These are phyloP conservation scores for Theropithecus gelada DNA, from an alignment of 2,113 vertebrate genomes.

Conservation along the genomic window DNA sequence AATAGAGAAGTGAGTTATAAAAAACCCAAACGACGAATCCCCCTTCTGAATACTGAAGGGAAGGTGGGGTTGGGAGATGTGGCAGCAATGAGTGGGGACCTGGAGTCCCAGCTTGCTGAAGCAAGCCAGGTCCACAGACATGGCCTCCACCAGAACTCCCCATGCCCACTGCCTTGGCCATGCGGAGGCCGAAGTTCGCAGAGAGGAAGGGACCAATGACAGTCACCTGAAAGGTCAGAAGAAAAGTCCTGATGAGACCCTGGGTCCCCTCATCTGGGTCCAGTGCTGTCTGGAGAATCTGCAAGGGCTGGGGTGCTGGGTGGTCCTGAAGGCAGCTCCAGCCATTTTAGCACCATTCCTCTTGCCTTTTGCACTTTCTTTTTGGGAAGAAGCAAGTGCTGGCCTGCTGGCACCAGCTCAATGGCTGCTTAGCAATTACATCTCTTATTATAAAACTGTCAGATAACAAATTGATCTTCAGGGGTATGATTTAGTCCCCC, in stretches of 20 bases:
- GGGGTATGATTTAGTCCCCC: slow-evolving; percentile 53
- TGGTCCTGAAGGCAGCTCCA: rapidly evolving
- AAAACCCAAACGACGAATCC: not conserved
- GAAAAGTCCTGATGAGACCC: not conserved
- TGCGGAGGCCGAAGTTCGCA: not conserved
- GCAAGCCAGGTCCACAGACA: not conserved
- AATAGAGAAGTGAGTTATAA: slow-evolving; percentile 48
- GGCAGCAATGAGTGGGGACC: rapidly evolving
- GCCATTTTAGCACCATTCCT: not conserved
- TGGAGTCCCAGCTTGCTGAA: not conserved
- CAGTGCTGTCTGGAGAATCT: not conserved
- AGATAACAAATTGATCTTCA: slow-evolving; percentile 72
- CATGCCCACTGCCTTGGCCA: not conserved
- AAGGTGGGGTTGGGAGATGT: not conserved
- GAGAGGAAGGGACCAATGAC: not conserved
- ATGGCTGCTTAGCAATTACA: slow-evolving; percentile 28
- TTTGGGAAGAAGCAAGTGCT: not conserved
- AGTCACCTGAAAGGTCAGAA: not conserved
- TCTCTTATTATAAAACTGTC: slow-evolving; percentile 68
- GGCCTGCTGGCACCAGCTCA: not conserved
- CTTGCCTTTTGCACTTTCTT: not conserved
- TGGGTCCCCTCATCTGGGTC: not conserved
- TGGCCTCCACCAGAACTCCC: not conserved
- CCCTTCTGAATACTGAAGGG: not conserved
- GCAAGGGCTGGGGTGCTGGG: not conserved